These are phyloP conservation scores for Corydoras sp. DNA, from an alignment of 2,113 vertebrate genomes.

Conservation along the genomic window DNA sequence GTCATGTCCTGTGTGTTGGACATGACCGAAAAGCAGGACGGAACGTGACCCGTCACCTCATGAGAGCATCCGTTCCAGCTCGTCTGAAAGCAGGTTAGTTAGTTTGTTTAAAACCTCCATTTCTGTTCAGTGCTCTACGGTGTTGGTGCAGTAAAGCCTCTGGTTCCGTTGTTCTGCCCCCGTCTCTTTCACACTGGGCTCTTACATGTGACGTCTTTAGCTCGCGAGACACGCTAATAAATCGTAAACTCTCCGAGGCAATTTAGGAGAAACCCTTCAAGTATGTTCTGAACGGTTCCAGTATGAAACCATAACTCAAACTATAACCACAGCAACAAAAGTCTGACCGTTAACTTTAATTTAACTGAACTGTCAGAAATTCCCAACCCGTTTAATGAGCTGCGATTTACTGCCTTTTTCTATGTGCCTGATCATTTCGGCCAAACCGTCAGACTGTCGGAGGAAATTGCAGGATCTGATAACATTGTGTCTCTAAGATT, in stretches of 20 bases:
- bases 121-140: constrained; percentile 31
- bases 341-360: constrained; percentile 24
- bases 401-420: constrained; percentile 17
- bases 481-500: neutral
- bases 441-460: neutral
- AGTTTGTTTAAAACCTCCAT: constrained; percentile 31
- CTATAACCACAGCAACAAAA: constrained; percentile 15
- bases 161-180: constrained; percentile 1
- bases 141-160: constrained; percentile 49
- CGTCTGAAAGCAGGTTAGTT: constrained; percentile 55
- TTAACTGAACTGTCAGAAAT: constrained; percentile 20
- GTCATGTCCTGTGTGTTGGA: constrained; percentile 58
- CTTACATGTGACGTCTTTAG: constrained; percentile 14
- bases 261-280: constrained; percentile 8
- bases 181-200: constrained; percentile 7
- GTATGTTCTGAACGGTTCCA: constrained; percentile 16
- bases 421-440: constrained; percentile 5
- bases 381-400: constrained; percentile 24
- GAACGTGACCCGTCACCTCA: constrained; percentile 31
- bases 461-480: neutral
- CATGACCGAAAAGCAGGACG: constrained; percentile 45
- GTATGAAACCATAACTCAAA: constrained; percentile 21
- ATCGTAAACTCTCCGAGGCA: constrained; percentile 26
- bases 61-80: constrained; percentile 66
- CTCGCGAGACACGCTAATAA: constrained; percentile 10